Evolutionary conservation across 2,797 vertebrate species (phyloP).

Genomic region (Vespertilio murinus): DNA sequence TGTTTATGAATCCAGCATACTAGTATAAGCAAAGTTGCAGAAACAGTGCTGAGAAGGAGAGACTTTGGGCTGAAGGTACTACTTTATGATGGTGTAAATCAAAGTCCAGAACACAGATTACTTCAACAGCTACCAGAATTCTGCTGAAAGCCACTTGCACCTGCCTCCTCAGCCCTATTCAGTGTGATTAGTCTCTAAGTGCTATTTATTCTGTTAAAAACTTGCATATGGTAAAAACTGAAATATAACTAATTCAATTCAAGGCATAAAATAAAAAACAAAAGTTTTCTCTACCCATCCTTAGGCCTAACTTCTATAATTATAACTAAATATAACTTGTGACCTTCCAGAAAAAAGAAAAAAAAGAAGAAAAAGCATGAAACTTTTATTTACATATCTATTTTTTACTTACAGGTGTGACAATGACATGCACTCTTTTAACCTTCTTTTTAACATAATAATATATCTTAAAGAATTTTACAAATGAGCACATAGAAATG

Average conservation of each 20-base stretch:
- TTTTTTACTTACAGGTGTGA: background rate
- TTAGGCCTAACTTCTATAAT: background rate
- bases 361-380: background rate
- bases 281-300: background rate
- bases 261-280: background rate
- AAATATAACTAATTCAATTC: conserved; percentile 6
- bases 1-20: background rate
- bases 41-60: background rate
- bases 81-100: background rate
- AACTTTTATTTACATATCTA: background rate
- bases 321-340: background rate
- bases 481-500: background rate
- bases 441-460: background rate
- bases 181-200: background rate
- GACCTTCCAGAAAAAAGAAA: background rate
- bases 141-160: background rate
- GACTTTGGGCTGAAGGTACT: background rate
- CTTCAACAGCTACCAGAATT: background rate
- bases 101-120: background rate
- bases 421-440: background rate
- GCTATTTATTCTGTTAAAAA: background rate
- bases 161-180: background rate
- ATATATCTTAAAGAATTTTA: background rate
- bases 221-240: background rate
- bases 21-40: background rate